These are phyloP conservation scores for Centropyge bicolor DNA, from an alignment of 2,797 vertebrate genomes.

Conservation along the genomic window DNA sequence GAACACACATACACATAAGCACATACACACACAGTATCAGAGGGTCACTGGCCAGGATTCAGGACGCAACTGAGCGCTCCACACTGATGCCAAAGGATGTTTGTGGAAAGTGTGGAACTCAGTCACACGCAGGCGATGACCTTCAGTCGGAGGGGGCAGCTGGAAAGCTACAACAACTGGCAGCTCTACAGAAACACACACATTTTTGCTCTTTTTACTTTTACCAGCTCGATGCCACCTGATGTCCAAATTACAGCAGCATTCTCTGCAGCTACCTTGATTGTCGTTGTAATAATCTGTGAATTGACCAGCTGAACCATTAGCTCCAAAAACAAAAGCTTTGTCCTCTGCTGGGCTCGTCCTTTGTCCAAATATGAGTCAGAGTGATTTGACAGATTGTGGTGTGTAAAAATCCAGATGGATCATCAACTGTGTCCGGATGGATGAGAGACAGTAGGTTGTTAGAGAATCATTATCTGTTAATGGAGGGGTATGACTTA, in stretches of 20 bases:
- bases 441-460: conserved; percentile 42
- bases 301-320: conserved; percentile 46
- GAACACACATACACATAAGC: conserved; percentile 15
- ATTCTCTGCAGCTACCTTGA: conserved; percentile 27
- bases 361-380: conserved; percentile 45
- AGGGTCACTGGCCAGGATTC: conserved; percentile 49
- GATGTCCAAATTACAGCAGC: conserved; percentile 36
- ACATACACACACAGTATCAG: conserved; percentile 16
- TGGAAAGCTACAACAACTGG: conserved; percentile 29
- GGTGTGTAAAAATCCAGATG: conserved; percentile 59
- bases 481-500: conserved; percentile 45
- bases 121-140: conserved; percentile 28
- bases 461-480: conserved; percentile 58
- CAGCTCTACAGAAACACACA: conserved; percentile 14
- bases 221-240: conserved; percentile 7
- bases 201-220: conserved; percentile 7
- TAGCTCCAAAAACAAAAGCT: conserved; percentile 31
- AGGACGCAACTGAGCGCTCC: conserved; percentile 25
- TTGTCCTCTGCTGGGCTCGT: conserved; percentile 28
- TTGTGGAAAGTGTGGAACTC: conserved; percentile 32
- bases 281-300: conserved; percentile 48
- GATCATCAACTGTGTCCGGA: conserved; percentile 50
- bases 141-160: conserved; percentile 33
- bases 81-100: conserved; percentile 52
- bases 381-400: conserved; percentile 51